Evolutionary conservation across 1,140 invertebrate species (phyloP), one percentile per base, ranked within the genome.

Genomic region (Drosophila equinoxialis): DNA sequence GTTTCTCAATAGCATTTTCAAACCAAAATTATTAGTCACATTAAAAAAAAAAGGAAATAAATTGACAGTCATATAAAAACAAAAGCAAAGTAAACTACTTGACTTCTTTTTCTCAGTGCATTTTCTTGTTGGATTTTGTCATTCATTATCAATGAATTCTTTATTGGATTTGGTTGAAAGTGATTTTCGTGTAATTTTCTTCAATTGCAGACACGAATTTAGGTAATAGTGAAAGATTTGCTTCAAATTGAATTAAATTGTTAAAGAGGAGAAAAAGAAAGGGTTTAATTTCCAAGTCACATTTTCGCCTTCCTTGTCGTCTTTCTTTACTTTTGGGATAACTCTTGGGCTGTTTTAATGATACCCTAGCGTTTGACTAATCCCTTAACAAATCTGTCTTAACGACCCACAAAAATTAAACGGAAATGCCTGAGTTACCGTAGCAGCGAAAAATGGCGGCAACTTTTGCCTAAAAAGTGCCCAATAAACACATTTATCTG

Each of bases 401-500:
- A 81, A 73, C 78, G n/a, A 41, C 68, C 42, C 79, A 72, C 83
- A 86, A 79, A 87, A 87, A 87, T 87, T 83, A 89, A 83, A 89
- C 73, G 74, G 58, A 57, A 62, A 51, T 20, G 37, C 33, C 41
- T 48, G 10, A 58, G 41, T 30, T 17, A 45, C n/a, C 42, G 30
- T 13, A 41, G 62, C 45, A 59, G 14, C 14, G 10, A 39, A 35
- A 39, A 59, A 39, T 17, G 57, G 14, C 59, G 54, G 75, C 57
- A 62, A 70, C 68, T 69, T 68, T 71, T 48, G 66, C 68, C 70
- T 26, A 51, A 68, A 79, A 75, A 82, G 74, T 84, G 78, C 81
- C 68, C 84, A 72, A 89, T 89, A 87, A 87, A 87, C 84, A 89
- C 84, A 84, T 89, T 89, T 84, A 87, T 87, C 83, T 87, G 83